Conservation (phyloP, 2,888 invertebrate genomes). For the Thereva nobilitata region DNA sequence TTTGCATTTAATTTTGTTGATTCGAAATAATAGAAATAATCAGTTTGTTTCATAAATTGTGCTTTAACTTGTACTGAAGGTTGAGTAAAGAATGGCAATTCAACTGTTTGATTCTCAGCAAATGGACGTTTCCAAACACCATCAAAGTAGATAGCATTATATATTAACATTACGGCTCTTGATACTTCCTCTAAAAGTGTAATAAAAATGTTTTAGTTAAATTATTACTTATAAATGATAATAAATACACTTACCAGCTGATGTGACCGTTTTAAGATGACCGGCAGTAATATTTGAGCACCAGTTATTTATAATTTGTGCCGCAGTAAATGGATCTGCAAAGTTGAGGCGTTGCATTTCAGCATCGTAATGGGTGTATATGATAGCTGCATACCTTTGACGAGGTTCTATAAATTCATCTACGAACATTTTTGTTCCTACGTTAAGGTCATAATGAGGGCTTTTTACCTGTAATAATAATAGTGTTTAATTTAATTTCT, state of each 20-base stretch:
- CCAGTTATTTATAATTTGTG: conserved; percentile 76
- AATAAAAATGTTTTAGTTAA: conserved; percentile 5
- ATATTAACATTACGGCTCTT: conserved; percentile 67
- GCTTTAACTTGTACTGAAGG: conserved; percentile 59
- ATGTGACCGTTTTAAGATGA: conserved; percentile 70
- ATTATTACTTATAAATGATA: background rate
- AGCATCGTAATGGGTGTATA: conserved; percentile 69
- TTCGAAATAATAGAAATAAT: conserved; percentile 68
- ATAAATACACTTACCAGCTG: conserved; percentile 59
- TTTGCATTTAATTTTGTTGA: conserved; percentile 69
- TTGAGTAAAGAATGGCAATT: conserved; percentile 65
- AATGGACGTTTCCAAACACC: conserved; percentile 78
- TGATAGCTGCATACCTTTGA: conserved; percentile 66
- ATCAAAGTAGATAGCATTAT: conserved; percentile 81
- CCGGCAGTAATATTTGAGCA: conserved; percentile 75
- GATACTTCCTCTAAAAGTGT: conserved; percentile 62
- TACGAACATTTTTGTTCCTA: conserved; percentile 69
- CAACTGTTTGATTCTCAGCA: conserved; percentile 63
- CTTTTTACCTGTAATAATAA: conserved; percentile 38
- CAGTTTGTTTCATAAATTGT: conserved; percentile 72
- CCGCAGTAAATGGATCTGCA: conserved; percentile 61
- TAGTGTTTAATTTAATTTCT: background rate
- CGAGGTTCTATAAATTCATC: conserved; percentile 62
- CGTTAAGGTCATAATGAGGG: conserved; percentile 63
- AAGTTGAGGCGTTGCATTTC: conserved; percentile 70